Base-by-base conservation (phyloP, 2,888 invertebrate genomes). In the Drosophila silvestris region DNA sequence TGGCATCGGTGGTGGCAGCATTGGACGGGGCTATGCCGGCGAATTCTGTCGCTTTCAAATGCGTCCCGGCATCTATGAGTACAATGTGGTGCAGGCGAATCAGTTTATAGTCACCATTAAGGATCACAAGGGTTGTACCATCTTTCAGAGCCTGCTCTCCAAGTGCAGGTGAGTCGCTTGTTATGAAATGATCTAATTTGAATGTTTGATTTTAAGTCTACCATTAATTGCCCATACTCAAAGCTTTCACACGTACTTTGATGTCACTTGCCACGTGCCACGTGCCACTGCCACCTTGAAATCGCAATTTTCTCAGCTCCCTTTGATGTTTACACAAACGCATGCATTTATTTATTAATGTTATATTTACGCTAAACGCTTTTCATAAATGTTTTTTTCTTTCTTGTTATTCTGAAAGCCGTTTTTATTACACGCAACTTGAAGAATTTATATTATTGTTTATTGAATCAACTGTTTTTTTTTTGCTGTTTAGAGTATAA, bases 41-140 rank as follows among this genome's bases (percentile, higher is more conserved):
- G 98, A 98, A 93, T 99, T 99, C 94, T 98, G 98, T 93, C 95
- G 98, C 66, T 99, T 96, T 93, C 97, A 98, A 93, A 94, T 99
- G 91, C 95, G 96, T 75, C 99, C 99, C 0, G 98, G 98, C 58
- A 94, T 97, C 71, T 98, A 98, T 93, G 97, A 97, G 90, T 97
- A 98, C 93, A 95, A 96, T 83, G 96, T 96, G 9, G 95, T 97
- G 19, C 95, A 96, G 74, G 97, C 97, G 62, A 96, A 98, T 94
- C 97, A 98, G 94, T 99, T 99, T 93, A 97, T 98, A 91, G 95
- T 98, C 10, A 97, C 97, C 67, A 96, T 99, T 76, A 95, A 95
- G 92, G 95, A 97, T 94, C 94, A 93, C 30, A 94, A 95, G 65
- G 95, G 95, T 70, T 94, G 95, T 79, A 96, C 96, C 2, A 95